Evolutionary conservation across 2,797 vertebrate species (phyloP).

Genomic region (Triplophysa yarkandensis): DNA sequence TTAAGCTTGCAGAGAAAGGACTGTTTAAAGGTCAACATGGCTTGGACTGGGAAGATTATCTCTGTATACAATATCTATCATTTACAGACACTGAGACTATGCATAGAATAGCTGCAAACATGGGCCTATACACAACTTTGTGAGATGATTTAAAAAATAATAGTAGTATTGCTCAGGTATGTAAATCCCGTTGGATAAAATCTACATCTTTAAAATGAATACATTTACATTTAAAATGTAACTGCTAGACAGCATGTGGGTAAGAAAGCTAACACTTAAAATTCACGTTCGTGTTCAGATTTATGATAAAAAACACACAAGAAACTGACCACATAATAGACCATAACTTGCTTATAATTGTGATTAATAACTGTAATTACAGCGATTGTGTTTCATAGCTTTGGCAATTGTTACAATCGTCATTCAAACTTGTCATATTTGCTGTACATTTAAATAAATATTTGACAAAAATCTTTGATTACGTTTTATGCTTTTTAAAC

Average conservation of each 20-base stretch:
- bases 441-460: too few relatives aligned
- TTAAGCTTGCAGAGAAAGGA: constrained; percentile 76
- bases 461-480: too few relatives aligned
- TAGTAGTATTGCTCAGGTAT: not conserved
- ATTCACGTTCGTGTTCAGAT: not conserved
- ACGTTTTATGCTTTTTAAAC: too few relatives aligned
- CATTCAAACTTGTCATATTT: too few relatives aligned
- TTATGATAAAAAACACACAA: not conserved
- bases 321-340: not conserved
- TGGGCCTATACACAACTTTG: constrained; percentile 55
- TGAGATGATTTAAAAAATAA: not conserved
- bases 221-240: too few relatives aligned
- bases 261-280: not conserved
- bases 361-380: too few relatives aligned
- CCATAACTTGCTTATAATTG: too few relatives aligned
- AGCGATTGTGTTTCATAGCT: too few relatives aligned
- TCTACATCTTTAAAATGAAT: too few relatives aligned
- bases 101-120: constrained; percentile 54
- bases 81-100: constrained; percentile 66
- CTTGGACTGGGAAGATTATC: constrained; percentile 76
- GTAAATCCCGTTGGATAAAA: too few relatives aligned
- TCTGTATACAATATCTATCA: constrained; percentile 79
- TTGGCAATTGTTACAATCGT: too few relatives aligned
- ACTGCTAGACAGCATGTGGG: not conserved
- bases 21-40: constrained; percentile 47